Evolutionary conservation across 2,888 invertebrate species (phyloP), one percentile per base, ranked within the genome.

Genomic region (Anarsia innoxiella): DNA sequence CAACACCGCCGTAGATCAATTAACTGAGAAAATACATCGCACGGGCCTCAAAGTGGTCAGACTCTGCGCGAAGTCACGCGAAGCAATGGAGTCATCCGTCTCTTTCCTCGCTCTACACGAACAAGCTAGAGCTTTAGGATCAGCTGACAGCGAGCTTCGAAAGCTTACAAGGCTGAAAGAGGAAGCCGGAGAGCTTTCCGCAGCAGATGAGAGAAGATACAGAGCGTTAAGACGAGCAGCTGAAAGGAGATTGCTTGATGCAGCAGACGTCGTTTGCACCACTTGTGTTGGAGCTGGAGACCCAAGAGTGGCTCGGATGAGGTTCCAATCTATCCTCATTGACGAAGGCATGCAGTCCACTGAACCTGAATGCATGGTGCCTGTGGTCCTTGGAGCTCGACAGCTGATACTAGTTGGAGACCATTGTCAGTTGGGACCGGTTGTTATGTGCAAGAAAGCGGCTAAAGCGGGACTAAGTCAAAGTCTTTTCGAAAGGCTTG

Each of bases 231-330:
- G 97, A 49, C 94, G 96, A 57, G 90, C 93, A 15, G 93, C 96
- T 5, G 99, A 99, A 66, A 90, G 94, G 36, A 93, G 97, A 49
- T 82, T 99, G 8, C 72, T 96, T 2, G 96, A 96, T 70, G 96
- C 97, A 0, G 99, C 99, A 1, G 99, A 99, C 73, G 99, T 99
- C 0, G 97, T 99, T 37, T 99, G 99, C 64, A 98, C 98, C 65
- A 99, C 99, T 0, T 99, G 99, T 69, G 99, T 99, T 0, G 98
- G 98, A 8, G 98, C 99, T 0, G 99, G 99, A 0, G 99, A 99
- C 79, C 95, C 96, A 0, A 86, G 99, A 12, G 85, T 99, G n/a
- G 91, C 93, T 1, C 89, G 96, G 37, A 90, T 99, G 66, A 95
- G 97, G 62, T 99, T 99, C 83, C 93, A 96, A 48, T 96, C 96